These are phyloP conservation scores for Narcine bancroftii DNA, from an alignment of 2,113 vertebrate genomes.

Conservation along the genomic window DNA sequence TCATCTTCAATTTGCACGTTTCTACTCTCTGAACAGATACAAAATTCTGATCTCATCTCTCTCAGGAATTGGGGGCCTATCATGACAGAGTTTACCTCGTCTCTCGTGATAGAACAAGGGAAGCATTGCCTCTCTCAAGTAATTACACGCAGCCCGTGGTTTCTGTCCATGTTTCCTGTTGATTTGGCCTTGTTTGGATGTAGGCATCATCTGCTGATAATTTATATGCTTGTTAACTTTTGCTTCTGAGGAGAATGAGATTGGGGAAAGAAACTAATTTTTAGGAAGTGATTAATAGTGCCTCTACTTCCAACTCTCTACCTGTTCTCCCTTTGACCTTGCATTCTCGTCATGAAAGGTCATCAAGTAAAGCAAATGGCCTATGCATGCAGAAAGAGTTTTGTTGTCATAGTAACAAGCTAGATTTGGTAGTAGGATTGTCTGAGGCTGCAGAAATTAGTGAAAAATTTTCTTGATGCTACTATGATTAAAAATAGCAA, in stretches of 20 bases:
- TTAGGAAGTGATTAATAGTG: background rate
- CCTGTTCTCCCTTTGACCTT: background rate
- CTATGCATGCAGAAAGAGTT: background rate
- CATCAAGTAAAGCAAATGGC: background rate
- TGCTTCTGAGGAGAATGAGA: background rate
- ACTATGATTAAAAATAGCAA: background rate
- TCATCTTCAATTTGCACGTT: too few species aligned
- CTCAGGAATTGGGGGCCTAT: too few species aligned
- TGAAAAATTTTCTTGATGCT: too few species aligned
- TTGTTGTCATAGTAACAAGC: background rate
- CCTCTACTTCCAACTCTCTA: background rate
- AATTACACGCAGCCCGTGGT: background rate
- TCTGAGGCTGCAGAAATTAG: background rate
- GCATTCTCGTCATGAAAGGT: background rate
- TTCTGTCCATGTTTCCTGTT: background rate
- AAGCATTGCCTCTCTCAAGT: background rate
- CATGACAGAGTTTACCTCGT: too few species aligned
- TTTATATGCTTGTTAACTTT: background rate
- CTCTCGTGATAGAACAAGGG: background rate
- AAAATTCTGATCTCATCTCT: background rate
- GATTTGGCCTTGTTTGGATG: background rate
- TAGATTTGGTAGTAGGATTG: background rate
- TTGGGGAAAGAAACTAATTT: background rate
- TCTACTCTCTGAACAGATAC: background rate
- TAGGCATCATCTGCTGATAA: background rate